Conservation (phyloP, 1,140 invertebrate genomes). For the Anoplolepis gracilipes region DNA sequence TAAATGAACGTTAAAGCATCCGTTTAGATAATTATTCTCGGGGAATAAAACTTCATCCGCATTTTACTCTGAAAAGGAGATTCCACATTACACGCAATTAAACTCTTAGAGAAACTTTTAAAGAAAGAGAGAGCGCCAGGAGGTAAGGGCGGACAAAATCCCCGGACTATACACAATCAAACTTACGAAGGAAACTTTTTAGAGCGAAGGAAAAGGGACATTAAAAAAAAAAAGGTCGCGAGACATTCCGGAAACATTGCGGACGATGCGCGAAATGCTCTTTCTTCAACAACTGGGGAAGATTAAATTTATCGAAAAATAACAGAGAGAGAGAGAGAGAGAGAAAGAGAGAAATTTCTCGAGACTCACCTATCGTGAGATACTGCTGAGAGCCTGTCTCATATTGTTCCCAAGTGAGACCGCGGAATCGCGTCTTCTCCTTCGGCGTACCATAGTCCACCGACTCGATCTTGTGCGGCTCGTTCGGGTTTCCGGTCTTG, state of each 20-base stretch:
- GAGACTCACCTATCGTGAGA: slow-evolving; percentile 89
- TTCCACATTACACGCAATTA: slow-evolving; percentile 13
- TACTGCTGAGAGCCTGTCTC: slow-evolving; percentile 92
- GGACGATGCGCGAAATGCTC: not conserved
- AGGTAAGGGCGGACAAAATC: not conserved
- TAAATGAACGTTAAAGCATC: not conserved
- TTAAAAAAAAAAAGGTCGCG: slow-evolving; percentile 1
- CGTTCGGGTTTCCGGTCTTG: slow-evolving; percentile 91
- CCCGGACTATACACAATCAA: slow-evolving; percentile 30
- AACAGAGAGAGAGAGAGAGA: not conserved
- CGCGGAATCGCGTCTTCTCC: slow-evolving; percentile 87
- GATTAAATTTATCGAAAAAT: slow-evolving; percentile 46
- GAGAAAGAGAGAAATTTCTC: no score
- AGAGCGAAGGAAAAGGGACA: not conserved
- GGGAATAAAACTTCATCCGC: not conserved
- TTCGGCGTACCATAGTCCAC: slow-evolving; percentile 87
- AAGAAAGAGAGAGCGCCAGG: not conserved
- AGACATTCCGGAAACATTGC: not conserved
- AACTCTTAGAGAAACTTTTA: slow-evolving; percentile 36
- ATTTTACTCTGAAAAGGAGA: not conserved
- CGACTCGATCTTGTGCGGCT: slow-evolving; percentile 86
- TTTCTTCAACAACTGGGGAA: not conserved
- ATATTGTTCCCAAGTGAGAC: slow-evolving; percentile 90
- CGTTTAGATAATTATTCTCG: not conserved
- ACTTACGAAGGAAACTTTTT: slow-evolving; percentile 14